Base-by-base conservation (phyloP, 2,888 invertebrate species). In the Cremastinae sp. region DNA sequence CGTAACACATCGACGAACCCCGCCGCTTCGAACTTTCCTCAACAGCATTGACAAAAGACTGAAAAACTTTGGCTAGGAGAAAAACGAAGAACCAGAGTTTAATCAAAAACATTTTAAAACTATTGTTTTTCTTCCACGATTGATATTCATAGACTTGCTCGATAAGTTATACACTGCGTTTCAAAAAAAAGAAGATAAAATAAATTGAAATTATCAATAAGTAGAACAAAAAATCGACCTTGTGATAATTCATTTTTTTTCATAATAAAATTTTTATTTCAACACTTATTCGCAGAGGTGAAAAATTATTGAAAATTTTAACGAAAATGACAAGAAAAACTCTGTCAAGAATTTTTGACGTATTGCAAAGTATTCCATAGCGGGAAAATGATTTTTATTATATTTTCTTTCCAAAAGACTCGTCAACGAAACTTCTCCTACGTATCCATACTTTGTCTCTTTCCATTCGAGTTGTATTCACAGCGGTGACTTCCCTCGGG, bases 41-140 rank as follows among this genome's bases (percentile, higher is more conserved):
- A 61, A 74, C 36, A 45, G 41, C 41, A 36, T 16, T 41, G 38
- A 10, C 18, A 64, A 20, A 65, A 54, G 70, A 54, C 22, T 10
- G 51, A 12, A 22, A n/a, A 12, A 51, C n/a, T n/a, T n/a, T n/a
- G n/a, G n/a, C n/a, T n/a, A 51, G 43, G 3, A 16, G 2, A 20
- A 20, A n/a, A 49, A 34, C n/a, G 36, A 12, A 36, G 7, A 8
- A n/a, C 20, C 38, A 74, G 70, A 43, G 69, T 76, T 64, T 70
- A 65, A 69, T 78, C 73, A 74, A 74, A 74, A 76, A 56, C 58
- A 47, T n/a, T 58, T 62, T 43, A 64, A 64, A 18, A 53, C 43
- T 68, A 38, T 64, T 73, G 68, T 73, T 41, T 53, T 69, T 45
- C 56, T 53, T 64, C 41, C n/a, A 43, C 58, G 38, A 66, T 66